These are phyloP conservation scores for Desoria tigrina DNA, from an alignment of 2,888 invertebrate genomes.

Conservation along the genomic window DNA sequence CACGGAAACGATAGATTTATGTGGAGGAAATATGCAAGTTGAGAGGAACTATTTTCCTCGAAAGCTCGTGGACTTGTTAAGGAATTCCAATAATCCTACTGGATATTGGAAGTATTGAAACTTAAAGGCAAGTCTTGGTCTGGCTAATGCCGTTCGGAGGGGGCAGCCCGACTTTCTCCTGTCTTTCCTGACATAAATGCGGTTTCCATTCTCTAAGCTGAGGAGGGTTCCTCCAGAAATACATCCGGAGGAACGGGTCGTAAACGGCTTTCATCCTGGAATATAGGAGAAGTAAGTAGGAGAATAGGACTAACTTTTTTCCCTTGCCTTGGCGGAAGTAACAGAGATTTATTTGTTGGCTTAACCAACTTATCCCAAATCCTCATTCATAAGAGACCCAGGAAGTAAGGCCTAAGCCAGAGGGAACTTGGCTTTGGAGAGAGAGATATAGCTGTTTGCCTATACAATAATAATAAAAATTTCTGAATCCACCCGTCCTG, in stretches of 20 bases:
- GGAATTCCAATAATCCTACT: slow-evolving; percentile 39
- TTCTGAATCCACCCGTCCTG: neutral
- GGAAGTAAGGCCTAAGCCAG: neutral
- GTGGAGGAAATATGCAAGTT: slow-evolving; percentile 6
- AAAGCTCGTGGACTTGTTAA: neutral
- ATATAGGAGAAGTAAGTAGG: neutral
- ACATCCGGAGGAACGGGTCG: neutral
- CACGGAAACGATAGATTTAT: slow-evolving; percentile 20
- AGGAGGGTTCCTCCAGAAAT: neutral
- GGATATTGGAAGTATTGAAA: neutral
- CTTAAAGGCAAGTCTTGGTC: neutral
- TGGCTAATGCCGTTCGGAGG: slow-evolving; percentile 4
- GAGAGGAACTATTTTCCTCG: neutral
- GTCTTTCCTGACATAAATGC: neutral
- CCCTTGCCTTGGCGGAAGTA: slow-evolving; percentile 26
- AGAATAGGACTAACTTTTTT: slow-evolving; percentile 2
- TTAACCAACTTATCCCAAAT: slow-evolving; percentile 16
- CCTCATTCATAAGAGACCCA: slow-evolving; percentile 12
- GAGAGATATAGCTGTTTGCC: too few relatives aligned
- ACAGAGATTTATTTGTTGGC: slow-evolving; percentile 29
- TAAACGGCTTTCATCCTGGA: neutral
- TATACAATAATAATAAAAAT: slow-evolving; percentile 2
- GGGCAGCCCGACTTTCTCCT: neutral
- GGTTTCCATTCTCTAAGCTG: neutral
- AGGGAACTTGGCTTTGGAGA: too few relatives aligned